Evolutionary conservation across 2,113 vertebrate species (phyloP), one percentile per base, ranked within the genome.

Genomic region (Corythornis cristatus): DNA sequence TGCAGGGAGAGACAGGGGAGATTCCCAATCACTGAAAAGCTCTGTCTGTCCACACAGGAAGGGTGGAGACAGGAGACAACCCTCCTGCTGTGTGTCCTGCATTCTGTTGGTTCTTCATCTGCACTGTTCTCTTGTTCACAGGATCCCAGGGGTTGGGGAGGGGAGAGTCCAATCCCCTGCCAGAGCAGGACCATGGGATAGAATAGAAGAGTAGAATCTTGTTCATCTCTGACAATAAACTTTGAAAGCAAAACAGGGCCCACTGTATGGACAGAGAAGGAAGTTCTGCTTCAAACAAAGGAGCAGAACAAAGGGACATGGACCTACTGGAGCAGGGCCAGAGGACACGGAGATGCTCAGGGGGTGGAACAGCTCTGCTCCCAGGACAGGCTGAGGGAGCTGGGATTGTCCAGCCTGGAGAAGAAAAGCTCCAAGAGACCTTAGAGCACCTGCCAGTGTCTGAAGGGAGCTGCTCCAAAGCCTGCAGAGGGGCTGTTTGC

Each of bases 1-100:
- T 99, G 91, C 0, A 5, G 83, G 76, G 43, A 37, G 37, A 37
- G 9, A 37, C 37, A 37, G 37, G 37, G 9, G 37, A 37, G 37
- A 37, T 37, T 48, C 29, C 42, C 9, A 11, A 15, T 11, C 16
- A 80, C 26, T 12, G 40, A 23, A 71, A n/a, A 86, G 80, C 4
- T 22, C 15, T 15, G 71, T 86, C 37, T 50, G 31, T 31, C 43
- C 64, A 43, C 26, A 3, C 0, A n/a, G 11, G 9, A 42, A 35
- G n/a, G 72, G 45, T 2, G 16, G 51, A 72, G 62, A 42, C 22
- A 71, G 42, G 45, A 73, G 61, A 37, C 45, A 72, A 57, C 23
- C 8, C 53, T 61, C 37, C 25, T 86, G 77, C 42, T 68, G 35
- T 26, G 43, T 25, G 43, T 53, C 71, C 54, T 54, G 60, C 37